Evolutionary conservation across 1,140 invertebrate genomes (phyloP), one percentile per base, ranked within the genome.

Genomic region (Lysiphlebus fabarum): DNA sequence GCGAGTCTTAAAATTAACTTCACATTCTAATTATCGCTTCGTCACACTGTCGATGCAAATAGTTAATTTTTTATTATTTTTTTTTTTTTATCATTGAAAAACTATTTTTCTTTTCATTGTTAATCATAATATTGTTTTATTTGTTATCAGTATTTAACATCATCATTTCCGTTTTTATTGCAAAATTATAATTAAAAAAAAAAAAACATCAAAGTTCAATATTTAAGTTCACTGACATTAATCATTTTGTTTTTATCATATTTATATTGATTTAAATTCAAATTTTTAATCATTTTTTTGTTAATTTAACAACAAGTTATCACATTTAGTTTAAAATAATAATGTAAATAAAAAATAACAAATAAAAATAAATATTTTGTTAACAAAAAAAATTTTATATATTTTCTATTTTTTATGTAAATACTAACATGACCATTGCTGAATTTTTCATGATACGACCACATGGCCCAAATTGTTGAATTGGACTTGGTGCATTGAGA

Each of bases 381-480:
- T n/a, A n/a, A n/a, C n/a, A n/a, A n/a, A n/a, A n/a, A n/a, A n/a
- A n/a, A n/a, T n/a, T n/a, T n/a, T n/a, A n/a, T n/a, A n/a, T n/a
- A 40, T 40, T 40, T 40, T 40, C 6, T 44, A 8, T 7, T 44
- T 44, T 44, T n/a, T 7, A 6, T 33, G 45, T 4, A 45, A 59
- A 50, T 77, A 92, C 91, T 91, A 84, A 94, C 93, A 96, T 95
- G 73, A 95, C 90, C 91, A 95, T 93, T 12, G 91, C 91, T 4
- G 92, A 92, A 79, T 94, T 95, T 81, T 94, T 95, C 92, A 95
- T 94, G 71, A 96, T 95, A 62, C 93, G 87, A 59, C 93, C 93
- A 82, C 93, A 96, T 86, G 93, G 93, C 84, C 93, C 93, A 79
- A 96, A 96, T 70, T 95, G 91, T 78, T 94, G 93, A 59, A 94